A percentile compares a stretch with the other conserved stretches of the same genome.
Conservation (phyloP, 2,888 invertebrate species). For the Unio delphinus region DNA sequence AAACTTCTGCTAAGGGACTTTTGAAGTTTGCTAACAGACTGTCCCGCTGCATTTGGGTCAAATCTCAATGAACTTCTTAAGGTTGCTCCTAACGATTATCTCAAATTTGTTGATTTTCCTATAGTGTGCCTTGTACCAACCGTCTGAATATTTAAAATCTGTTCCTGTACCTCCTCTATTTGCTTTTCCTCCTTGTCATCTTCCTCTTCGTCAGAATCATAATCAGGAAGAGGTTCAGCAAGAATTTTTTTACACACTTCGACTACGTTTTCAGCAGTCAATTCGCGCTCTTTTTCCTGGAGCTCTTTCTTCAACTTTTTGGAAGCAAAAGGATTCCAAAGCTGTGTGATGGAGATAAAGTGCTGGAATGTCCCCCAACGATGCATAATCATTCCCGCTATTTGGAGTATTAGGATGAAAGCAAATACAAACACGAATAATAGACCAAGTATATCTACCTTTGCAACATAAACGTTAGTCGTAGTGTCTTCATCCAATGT, state of each 20-base stretch:
- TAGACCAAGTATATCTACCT: conserved; percentile 54
- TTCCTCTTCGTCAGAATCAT: conserved; percentile 25
- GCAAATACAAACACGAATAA: conserved; percentile 61
- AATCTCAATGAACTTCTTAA: too few relatives aligned
- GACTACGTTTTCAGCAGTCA: conserved; percentile 12
- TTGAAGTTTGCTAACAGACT: too few relatives aligned
- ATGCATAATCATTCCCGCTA: conserved; percentile 66
- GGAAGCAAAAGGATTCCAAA: conserved; percentile 26
- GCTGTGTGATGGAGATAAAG: conserved; percentile 59
- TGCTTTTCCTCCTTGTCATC: conserved; percentile 16
- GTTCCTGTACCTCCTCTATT: conserved; percentile 2
- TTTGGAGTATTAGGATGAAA: conserved; percentile 58
- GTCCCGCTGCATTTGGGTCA: too few relatives aligned
- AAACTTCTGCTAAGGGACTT: too few relatives aligned
- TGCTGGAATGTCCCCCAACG: conserved; percentile 67
- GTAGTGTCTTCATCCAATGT: conserved; percentile 4
- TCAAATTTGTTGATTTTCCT: background rate
- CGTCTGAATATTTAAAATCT: conserved; percentile 18
- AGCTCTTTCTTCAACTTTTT: too few relatives aligned
- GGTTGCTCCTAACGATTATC: too few relatives aligned
- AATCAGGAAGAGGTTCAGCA: conserved; percentile 46
- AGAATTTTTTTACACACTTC: conserved; percentile 34
- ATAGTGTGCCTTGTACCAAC: conserved; percentile 18
- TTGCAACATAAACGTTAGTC: conserved; percentile 1
- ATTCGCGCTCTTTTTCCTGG: too few relatives aligned